phyloP scores from a whole-genome alignment of 2,888 invertebrate genomes.

The Xanthia togata region DNA sequence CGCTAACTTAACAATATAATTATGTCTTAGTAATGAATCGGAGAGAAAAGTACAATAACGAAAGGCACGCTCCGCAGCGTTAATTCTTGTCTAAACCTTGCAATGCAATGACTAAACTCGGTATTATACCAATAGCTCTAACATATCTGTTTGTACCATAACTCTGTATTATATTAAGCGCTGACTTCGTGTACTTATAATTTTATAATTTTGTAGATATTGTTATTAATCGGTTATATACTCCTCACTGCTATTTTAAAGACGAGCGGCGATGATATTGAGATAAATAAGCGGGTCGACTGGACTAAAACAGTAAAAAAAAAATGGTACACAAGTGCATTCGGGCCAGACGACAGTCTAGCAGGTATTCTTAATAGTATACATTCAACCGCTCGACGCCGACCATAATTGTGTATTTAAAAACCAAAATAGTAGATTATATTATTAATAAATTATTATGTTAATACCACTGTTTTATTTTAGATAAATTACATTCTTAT shows the following conservation, averaged over 20 bases:
- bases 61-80: conserved; percentile 5
- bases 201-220: conserved; percentile 60
- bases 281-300: background rate
- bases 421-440: conserved; percentile 57
- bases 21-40: conserved; percentile 10
- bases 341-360: background rate
- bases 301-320: background rate
- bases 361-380: background rate
- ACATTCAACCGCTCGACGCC: conserved; percentile 29
- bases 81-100: conserved; percentile 16
- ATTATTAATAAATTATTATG: conserved; percentile 63
- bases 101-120: conserved; percentile 34
- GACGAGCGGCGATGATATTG: conserved; percentile 16
- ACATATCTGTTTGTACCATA: conserved; percentile 53
- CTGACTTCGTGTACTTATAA: conserved; percentile 63
- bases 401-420: conserved; percentile 44
- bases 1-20: conserved; percentile 23
- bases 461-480: conserved; percentile 56
- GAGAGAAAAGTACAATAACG: conserved; percentile 34
- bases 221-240: conserved; percentile 39
- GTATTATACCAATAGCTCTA: too few species aligned
- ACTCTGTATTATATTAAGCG: conserved; percentile 61
- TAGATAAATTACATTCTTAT: background rate
- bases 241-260: conserved; percentile 9
- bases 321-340: background rate